Evolutionary conservation across 37 sponge, comb jelly and placozoan species (phyloP).

Genomic region (Tethya wilhelma): DNA sequence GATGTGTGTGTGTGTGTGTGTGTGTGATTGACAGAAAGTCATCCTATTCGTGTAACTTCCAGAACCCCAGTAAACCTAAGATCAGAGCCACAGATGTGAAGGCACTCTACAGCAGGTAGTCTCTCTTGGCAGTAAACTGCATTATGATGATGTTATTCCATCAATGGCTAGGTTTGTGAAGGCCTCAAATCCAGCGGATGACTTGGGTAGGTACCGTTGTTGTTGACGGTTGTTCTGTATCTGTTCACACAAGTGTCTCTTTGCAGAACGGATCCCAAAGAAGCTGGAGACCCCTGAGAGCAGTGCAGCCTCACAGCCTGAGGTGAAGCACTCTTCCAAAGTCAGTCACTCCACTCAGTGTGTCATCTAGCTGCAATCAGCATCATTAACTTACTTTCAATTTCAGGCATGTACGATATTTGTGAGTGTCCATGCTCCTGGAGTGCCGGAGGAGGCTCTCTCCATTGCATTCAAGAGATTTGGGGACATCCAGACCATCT

Average conservation of each 20-base stretch:
- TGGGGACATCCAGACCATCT: constrained; percentile 41
- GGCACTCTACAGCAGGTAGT: constrained; percentile 22
- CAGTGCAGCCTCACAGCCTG: neutral
- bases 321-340: constrained; percentile 9
- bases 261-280: constrained; percentile 35
- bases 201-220: constrained; percentile 20
- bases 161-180: constrained; percentile 30
- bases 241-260: neutral
- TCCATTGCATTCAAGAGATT: constrained; percentile 50
- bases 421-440: constrained; percentile 26
- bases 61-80: constrained; percentile 25
- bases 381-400: too few relatives aligned
- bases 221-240: neutral
- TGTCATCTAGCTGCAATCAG: too few relatives aligned
- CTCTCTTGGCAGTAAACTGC: neutral
- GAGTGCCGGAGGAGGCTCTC: constrained; percentile 31
- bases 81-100: constrained; percentile 24
- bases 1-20: too few relatives aligned
- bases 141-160: neutral
- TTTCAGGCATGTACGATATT: constrained; percentile 47
- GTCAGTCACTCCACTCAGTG: constrained; percentile 2
- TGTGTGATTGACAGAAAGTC: too few relatives aligned
- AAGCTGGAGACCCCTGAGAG: constrained; percentile 16
- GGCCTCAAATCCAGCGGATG: constrained; percentile 15
- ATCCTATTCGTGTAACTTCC: neutral